phyloP scores from a whole-genome alignment of 2,888 invertebrate genomes.

The Hymenopus coronatus region DNA sequence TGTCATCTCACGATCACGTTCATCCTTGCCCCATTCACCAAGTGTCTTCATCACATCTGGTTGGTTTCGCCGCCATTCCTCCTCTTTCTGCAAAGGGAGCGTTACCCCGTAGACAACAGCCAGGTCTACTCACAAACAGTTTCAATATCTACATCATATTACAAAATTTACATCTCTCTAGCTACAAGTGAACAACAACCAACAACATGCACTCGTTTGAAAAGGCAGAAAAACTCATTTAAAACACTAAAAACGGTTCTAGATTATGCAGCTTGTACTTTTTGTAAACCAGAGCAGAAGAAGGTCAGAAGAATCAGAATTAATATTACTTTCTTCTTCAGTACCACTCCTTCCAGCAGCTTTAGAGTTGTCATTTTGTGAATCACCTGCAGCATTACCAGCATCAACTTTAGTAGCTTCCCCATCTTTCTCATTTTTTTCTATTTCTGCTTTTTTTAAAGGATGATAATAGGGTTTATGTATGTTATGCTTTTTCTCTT shows the following conservation, averaged over 20 bases:
- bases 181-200: background rate
- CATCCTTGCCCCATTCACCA: slow-evolving; percentile 54
- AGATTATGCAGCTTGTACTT: background rate
- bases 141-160: background rate
- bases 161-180: background rate
- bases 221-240: background rate
- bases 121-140: background rate
- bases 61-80: slow-evolving; percentile 61
- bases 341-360: background rate
- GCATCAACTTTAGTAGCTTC: background rate
- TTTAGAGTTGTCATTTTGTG: background rate
- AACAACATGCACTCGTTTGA: background rate
- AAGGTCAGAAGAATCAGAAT: background rate
- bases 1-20: slow-evolving; percentile 66
- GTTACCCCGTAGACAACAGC: slow-evolving; percentile 4
- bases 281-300: background rate
- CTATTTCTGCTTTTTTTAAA: slow-evolving; percentile 44
- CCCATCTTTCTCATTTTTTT: background rate
- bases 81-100: slow-evolving; percentile 50
- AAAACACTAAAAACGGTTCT: background rate
- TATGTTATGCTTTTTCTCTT: slow-evolving; percentile 9
- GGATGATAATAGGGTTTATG: slow-evolving; percentile 10
- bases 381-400: background rate
- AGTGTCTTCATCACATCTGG: slow-evolving; percentile 67
- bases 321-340: background rate